Conservation (phyloP, 2,797 vertebrate genomes). For the Pipistrellus kuhlii region DNA sequence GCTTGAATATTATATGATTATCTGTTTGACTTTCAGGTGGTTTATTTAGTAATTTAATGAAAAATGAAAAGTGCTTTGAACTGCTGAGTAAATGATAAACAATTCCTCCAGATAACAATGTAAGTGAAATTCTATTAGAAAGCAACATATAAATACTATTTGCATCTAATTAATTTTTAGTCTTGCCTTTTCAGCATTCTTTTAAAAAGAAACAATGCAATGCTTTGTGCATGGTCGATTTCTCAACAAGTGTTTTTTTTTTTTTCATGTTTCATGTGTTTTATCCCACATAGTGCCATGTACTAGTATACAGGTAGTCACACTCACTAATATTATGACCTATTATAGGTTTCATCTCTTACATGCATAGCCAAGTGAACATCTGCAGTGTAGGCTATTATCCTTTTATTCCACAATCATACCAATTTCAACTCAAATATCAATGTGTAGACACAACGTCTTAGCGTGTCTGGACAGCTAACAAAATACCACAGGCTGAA, state of each 20-base stretch:
- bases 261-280: not conserved
- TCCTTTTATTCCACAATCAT: not conserved
- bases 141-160: not conserved
- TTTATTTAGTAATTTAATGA: slow-evolving; percentile 13
- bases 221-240: not conserved
- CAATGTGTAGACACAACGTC: not conserved
- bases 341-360: not conserved
- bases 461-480: not conserved
- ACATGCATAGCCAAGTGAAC: not conserved
- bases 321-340: not conserved
- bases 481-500: not conserved
- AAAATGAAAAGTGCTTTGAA: not conserved
- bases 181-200: not conserved
- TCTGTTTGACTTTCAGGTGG: not conserved
- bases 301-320: not conserved
- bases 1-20: not conserved
- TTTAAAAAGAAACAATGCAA: not conserved
- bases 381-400: not conserved
- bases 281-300: not conserved
- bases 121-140: not conserved
- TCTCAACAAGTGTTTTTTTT: not conserved
- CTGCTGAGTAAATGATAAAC: not conserved
- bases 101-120: not conserved
- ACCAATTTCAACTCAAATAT: not conserved
- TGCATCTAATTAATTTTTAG: not conserved